Conservation (phyloP, 2,113 vertebrate species). For the Lepisosteus oculatus region DNA sequence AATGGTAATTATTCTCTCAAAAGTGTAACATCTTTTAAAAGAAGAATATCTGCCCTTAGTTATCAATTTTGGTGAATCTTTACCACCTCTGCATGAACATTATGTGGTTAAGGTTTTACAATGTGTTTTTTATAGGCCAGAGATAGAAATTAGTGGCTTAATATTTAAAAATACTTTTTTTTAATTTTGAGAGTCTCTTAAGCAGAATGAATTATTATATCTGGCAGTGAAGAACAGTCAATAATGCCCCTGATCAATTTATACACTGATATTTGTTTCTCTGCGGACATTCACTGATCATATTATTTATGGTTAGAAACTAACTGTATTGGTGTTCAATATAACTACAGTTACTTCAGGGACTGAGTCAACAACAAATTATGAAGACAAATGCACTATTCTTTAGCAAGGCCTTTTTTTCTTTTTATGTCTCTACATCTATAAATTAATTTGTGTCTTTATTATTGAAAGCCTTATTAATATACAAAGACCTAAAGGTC, state of each 20-base stretch:
- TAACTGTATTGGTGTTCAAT: constrained; percentile 68
- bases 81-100: too few species aligned
- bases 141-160: neutral
- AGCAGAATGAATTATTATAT: constrained; percentile 68
- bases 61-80: too few species aligned
- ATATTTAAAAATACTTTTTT: neutral
- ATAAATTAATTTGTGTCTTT: too few species aligned
- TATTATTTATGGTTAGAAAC: constrained; percentile 74
- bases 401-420: constrained; percentile 26
- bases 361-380: constrained; percentile 63
- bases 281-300: constrained; percentile 67
- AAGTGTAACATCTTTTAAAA: too few species aligned
- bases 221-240: constrained; percentile 63
- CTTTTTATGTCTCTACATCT: neutral
- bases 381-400: constrained; percentile 62
- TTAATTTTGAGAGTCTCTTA: constrained; percentile 40
- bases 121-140: neutral
- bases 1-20: too few species aligned
- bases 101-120: neutral
- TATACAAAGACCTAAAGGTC: neutral
- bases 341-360: constrained; percentile 51
- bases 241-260: constrained; percentile 53
- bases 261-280: constrained; percentile 65
- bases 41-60: too few species aligned
- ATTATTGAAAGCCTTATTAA: neutral